Percentiles rank a stretch among this genome's conserved stretches.
These are phyloP conservation scores for Macquaria ambigua DNA, from an alignment of 2,113 vertebrate species.

Conservation along the genomic window DNA sequence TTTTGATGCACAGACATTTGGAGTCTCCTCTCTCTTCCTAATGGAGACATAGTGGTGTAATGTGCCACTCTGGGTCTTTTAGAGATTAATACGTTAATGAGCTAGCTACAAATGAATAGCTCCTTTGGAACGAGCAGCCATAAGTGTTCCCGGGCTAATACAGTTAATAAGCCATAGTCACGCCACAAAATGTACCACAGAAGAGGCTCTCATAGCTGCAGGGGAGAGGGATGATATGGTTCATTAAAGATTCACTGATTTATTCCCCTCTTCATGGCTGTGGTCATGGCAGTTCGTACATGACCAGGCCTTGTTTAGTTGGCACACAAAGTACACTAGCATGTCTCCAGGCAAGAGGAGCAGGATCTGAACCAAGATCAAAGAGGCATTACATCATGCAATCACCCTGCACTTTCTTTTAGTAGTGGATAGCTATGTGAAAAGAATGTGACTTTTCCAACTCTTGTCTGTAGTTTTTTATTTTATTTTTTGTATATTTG, in stretches of 20 bases:
- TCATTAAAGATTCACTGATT: slow-evolving; percentile 73
- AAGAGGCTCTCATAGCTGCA: slow-evolving; percentile 57
- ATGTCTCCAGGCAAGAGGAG: slow-evolving; percentile 62
- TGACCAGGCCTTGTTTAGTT: slow-evolving; percentile 60
- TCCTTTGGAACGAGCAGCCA: slow-evolving; percentile 51
- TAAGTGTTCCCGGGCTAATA: slow-evolving; percentile 63
- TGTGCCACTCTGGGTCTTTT: slow-evolving; percentile 55
- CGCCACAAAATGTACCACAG: slow-evolving; percentile 67
- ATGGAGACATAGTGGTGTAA: slow-evolving; percentile 52
- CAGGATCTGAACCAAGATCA: slow-evolving; percentile 58
- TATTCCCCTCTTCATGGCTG: slow-evolving; percentile 61
- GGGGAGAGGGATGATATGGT: slow-evolving; percentile 62
- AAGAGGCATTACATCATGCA: slow-evolving; percentile 59
- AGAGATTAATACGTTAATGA: slow-evolving; percentile 65
- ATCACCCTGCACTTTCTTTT: slow-evolving; percentile 47
- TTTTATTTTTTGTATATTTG: neutral
- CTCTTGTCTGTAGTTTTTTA: slow-evolving; percentile 1
- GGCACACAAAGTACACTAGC: slow-evolving; percentile 41
- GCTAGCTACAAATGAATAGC: slow-evolving; percentile 67
- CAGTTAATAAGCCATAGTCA: slow-evolving; percentile 69
- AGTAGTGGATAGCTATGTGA: slow-evolving; percentile 19
- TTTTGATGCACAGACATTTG: slow-evolving; percentile 49
- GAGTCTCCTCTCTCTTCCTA: slow-evolving; percentile 36
- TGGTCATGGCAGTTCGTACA: slow-evolving; percentile 53
- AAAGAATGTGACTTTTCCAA: slow-evolving; percentile 32